These are phyloP conservation scores for Philonicus albiceps DNA, from an alignment of 2,888 invertebrate genomes.

Conservation along the genomic window DNA sequence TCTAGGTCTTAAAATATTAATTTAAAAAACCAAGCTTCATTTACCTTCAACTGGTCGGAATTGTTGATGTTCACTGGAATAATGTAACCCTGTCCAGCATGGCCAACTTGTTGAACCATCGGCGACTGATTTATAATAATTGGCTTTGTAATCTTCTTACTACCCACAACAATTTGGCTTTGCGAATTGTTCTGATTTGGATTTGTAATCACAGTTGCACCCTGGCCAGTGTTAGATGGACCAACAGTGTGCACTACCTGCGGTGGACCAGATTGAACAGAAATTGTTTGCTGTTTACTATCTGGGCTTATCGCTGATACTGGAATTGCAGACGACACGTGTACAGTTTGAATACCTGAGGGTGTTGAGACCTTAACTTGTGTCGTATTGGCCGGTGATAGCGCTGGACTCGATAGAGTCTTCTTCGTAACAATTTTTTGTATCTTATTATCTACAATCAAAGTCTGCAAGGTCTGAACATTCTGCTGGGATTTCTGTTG, in stretches of 20 bases:
- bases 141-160: constrained; percentile 48
- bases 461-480: constrained; percentile 42
- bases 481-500: constrained; percentile 29
- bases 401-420: background rate
- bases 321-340: constrained; percentile 56
- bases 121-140: constrained; percentile 47
- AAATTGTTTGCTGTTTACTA: background rate
- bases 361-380: constrained; percentile 57
- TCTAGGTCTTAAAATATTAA: background rate
- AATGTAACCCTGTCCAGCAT: constrained; percentile 53
- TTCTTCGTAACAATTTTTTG: constrained; percentile 42
- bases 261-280: constrained; percentile 5
- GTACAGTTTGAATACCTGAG: constrained; percentile 60
- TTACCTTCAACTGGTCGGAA: constrained; percentile 50
- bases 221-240: background rate
- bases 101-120: constrained; percentile 44
- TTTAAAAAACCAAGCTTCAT: background rate
- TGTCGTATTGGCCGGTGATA: constrained; percentile 23
- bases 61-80: constrained; percentile 54
- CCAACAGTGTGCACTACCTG: constrained; percentile 9
- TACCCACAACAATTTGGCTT: constrained; percentile 45
- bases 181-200: constrained; percentile 41
- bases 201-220: constrained; percentile 43
- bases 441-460: constrained; percentile 43
- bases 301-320: constrained; percentile 41